These are phyloP conservation scores for Harmothoe impar DNA, from an alignment of 2,888 invertebrate genomes.

Conservation along the genomic window DNA sequence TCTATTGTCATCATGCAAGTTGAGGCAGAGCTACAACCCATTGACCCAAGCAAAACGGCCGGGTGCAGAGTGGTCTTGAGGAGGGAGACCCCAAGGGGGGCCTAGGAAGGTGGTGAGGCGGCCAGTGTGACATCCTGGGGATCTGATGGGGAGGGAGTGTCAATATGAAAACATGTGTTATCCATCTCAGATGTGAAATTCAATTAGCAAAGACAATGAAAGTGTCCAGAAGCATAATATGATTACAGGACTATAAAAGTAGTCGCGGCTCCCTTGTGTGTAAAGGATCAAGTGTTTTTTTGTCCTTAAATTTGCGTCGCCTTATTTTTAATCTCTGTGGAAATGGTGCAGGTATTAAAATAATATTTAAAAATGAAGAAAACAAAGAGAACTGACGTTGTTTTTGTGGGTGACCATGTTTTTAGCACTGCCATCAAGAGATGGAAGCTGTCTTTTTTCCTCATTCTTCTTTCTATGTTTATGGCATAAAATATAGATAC, in stretches of 20 bases:
- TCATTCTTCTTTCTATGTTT: neutral
- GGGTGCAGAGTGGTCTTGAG: no score
- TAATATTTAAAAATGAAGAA: neutral
- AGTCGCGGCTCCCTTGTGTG: neutral
- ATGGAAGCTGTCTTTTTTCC: no score
- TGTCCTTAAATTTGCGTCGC: neutral
- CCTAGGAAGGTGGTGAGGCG: no score
- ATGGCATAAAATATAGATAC: neutral
- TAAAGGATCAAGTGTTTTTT: neutral
- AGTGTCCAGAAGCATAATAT: slow-evolving; percentile 13
- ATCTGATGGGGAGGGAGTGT: neutral
- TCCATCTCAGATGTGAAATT: slow-evolving; percentile 43
- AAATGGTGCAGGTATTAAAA: neutral
- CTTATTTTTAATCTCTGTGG: neutral
- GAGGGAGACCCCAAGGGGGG: no score
- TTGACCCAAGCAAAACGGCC: no score
- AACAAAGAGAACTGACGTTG: neutral
- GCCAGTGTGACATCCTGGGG: neutral
- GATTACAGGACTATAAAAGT: neutral
- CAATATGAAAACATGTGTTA: slow-evolving; percentile 31
- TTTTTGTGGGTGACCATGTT: no score
- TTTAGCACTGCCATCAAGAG: neutral
- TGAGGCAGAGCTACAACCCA: no score
- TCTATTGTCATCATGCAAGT: no score
- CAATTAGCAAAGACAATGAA: slow-evolving; percentile 43